A percentile compares a stretch with the other conserved stretches of the same genome.
Conservation (phyloP, 2,113 vertebrate genomes). For the Triplophysa rosa region DNA sequence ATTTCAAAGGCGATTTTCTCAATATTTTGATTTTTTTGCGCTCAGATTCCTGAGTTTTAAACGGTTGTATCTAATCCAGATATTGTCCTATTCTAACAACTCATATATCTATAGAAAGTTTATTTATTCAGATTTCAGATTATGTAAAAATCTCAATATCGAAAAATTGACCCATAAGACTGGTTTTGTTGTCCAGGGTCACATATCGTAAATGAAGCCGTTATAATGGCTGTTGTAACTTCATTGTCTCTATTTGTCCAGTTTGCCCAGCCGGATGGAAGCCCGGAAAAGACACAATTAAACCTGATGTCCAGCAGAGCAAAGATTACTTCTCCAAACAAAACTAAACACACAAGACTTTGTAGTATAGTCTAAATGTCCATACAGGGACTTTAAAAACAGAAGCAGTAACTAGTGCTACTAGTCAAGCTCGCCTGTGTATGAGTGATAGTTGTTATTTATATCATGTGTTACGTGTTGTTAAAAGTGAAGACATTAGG, state of each 20-base stretch:
- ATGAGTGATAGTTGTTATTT: background rate
- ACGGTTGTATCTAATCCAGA: too few relatives aligned
- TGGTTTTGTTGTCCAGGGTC: too few relatives aligned
- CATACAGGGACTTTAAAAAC: background rate
- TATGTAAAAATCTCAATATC: too few relatives aligned
- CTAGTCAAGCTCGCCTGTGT: background rate
- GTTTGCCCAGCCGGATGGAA: constrained; percentile 99
- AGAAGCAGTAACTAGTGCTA: background rate
- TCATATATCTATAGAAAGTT: too few relatives aligned
- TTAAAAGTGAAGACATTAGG: background rate
- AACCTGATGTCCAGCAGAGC: constrained; percentile 91
- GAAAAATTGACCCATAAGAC: too few relatives aligned
- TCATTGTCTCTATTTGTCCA: constrained; percentile 69
- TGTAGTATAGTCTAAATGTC: constrained; percentile 31
- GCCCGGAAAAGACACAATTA: constrained; percentile 97
- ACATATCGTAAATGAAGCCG: too few relatives aligned
- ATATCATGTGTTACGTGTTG: background rate
- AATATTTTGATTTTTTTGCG: too few relatives aligned
- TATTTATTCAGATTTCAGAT: too few relatives aligned
- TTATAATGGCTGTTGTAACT: background rate
- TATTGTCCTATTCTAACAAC: too few relatives aligned
- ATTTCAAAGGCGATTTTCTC: too few relatives aligned
- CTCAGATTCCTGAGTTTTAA: too few relatives aligned
- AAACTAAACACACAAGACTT: constrained; percentile 65
- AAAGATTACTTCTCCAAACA: constrained; percentile 98